Conservation (phyloP, 1,140 invertebrate species). For the Apis florea region DNA sequence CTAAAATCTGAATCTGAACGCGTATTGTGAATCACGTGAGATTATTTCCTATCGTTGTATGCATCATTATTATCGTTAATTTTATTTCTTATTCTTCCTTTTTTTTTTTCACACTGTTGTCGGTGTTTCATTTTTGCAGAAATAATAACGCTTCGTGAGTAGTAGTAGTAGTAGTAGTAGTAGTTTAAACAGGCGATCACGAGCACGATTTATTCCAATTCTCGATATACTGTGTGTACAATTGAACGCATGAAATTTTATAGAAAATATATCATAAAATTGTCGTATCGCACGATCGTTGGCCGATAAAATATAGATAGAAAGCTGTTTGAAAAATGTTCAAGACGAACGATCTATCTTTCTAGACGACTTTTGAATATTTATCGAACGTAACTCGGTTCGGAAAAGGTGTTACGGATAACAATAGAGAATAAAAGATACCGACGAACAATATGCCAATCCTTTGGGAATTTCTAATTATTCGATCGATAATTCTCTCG, state of each 20-base stretch:
- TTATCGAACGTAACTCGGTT: background rate
- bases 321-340: background rate
- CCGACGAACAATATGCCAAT: background rate
- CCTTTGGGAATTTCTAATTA: constrained; percentile 24
- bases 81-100: no score
- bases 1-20: constrained; percentile 24
- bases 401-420: background rate
- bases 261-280: no score
- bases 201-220: no score
- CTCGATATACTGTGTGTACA: no score
- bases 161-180: no score
- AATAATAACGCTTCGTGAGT: no score
- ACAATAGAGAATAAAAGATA: constrained; percentile 27
- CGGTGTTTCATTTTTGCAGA: no score
- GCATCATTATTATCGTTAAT: background rate
- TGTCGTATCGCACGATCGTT: no score
- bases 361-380: constrained; percentile 7
- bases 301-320: background rate
- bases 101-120: no score
- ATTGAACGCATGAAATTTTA: no score
- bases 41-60: background rate
- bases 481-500: constrained; percentile 6
- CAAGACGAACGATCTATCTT: background rate
- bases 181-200: no score
- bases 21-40: background rate